Evolutionary conservation across 2,797 vertebrate species (phyloP), one percentile per base, ranked within the genome.

Genomic region (Tamandua tetradactyla): DNA sequence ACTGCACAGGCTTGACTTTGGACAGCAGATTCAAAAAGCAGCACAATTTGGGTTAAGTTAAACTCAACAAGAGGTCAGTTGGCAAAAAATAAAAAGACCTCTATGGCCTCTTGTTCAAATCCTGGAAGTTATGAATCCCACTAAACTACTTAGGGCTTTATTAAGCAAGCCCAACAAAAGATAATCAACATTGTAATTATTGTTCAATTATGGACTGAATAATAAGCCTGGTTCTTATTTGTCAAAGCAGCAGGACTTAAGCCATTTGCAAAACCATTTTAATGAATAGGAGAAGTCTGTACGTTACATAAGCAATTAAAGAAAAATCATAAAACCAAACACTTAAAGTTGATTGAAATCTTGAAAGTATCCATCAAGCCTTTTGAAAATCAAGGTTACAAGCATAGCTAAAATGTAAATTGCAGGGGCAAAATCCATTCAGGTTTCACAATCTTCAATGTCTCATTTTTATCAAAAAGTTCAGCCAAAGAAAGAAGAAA

Each of bases 51-150:
- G 57, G 74, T 88, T 94, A 94, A 95, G 94, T 97, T 92, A 96
- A 95, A 96, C 75, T 94, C 91, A 97, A 94, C 92, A 93, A 91
- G 96, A 96, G 90, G 94, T 96, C 92, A 96, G 82, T 17, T 96
- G 88, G 94, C 80, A 88, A 86, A 96, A 92, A 95, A 76, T 66
- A 68, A 82, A 68, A 82, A 95, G 96, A 95, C 94, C 92, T 84
- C 62, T 85, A 3, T 95, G 94, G 95, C 97, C 96, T 95, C 94
- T 87, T 93, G 87, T 92, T 95, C 95, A 96, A 96, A 94, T 95
- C 86, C 90, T 97, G 95, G 92, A 96, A 96, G 86, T 93, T 91
- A 96, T 97, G 96, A 97, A 97, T 96, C 93, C 95, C 88, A 61
- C 59, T 94, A 62, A 97, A 96, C 40, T 66, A 91, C 88, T 96